Base-by-base conservation (phyloP, 1,140 invertebrate genomes). In the Geopemphigus sp. region DNA sequence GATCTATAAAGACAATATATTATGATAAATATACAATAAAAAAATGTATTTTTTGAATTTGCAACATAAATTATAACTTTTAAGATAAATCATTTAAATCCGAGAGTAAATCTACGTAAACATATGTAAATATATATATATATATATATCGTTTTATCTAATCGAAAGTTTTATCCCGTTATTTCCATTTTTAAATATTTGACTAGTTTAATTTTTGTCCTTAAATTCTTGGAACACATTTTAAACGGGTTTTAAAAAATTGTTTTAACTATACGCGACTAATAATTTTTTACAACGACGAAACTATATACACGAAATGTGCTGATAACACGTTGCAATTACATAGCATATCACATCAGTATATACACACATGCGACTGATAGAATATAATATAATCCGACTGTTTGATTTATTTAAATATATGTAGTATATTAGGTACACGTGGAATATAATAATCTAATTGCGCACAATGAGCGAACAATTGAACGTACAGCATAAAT, bases 401-500 rank as follows among this genome's bases (percentile, higher is more conserved):
- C 39, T 22, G 6, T 24, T 68, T 5, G 22, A 68, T 50, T 68
- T 50, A 26, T 47, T 68, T 68, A 50, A 68, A 68, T 50, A 50
- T 68, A 50, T 68, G 22, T 50, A n/a, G n/a, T n/a, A 19, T 54
- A 19, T 19, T 15, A 17, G 15, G 4, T 19, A 50, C 45, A 26
- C n/a, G 39, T 68, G 39, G 6, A 68, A 47, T 47, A 26, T 59
- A 47, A 24, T 68, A 47, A 22, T 6, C 12, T 68, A 50, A 64
- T 39, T 32, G 32, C 8, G 6, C 5, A 32, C 32, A 64, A 68
- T 14, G 45, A 47, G 22, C 39, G 22, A 50, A 50, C 39, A 68
- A 24, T 68, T 68, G 0, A 68, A 68, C 39, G 12, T 15, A 47
- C 12, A 11, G 39, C 29, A 50, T 29, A 57, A 22, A 57, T 57